Percentiles rank a stretch among this genome's conserved stretches.
Evolutionary conservation across 2,797 vertebrate genomes (phyloP).

Genomic region (Pyrocephalus nanus): DNA sequence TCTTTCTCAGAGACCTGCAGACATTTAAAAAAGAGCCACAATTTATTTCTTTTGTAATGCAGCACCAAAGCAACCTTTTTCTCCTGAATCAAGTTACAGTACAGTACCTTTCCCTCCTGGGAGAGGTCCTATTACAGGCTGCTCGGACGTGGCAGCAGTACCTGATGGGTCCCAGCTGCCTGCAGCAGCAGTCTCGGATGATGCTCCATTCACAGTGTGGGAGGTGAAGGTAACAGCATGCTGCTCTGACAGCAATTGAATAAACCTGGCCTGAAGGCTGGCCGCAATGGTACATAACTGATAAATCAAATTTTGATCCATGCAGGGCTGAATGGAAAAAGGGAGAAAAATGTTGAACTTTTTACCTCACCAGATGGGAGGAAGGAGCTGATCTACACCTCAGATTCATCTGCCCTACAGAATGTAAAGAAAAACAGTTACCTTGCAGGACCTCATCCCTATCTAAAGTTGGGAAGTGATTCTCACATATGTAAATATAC

Average conservation of each 20-base stretch:
- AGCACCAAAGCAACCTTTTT: neutral
- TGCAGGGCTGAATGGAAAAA: neutral
- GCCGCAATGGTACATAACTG: neutral
- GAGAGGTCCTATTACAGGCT: constrained; percentile 27
- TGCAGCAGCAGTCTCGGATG: neutral
- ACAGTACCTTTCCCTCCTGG: neutral
- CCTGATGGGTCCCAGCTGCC: constrained; percentile 54
- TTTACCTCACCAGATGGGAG: neutral
- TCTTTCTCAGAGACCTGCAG: neutral
- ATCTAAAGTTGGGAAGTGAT: neutral
- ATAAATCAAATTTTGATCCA: constrained; percentile 6
- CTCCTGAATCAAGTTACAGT: constrained; percentile 25
- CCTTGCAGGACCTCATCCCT: neutral
- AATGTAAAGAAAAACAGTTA: neutral
- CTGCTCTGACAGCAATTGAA: neutral
- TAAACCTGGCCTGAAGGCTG: neutral
- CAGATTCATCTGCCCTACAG: neutral
- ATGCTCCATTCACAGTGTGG: neutral
- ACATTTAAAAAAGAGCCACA: neutral
- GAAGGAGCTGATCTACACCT: neutral
- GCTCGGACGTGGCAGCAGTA: neutral
- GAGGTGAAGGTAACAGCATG: neutral
- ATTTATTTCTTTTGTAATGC: neutral
- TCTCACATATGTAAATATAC: neutral
- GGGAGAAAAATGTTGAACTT: neutral